Percentiles rank a stretch among this genome's conserved stretches.
These are phyloP conservation scores for Scrobipalpa costella DNA, from an alignment of 2,888 invertebrate species.

Conservation along the genomic window DNA sequence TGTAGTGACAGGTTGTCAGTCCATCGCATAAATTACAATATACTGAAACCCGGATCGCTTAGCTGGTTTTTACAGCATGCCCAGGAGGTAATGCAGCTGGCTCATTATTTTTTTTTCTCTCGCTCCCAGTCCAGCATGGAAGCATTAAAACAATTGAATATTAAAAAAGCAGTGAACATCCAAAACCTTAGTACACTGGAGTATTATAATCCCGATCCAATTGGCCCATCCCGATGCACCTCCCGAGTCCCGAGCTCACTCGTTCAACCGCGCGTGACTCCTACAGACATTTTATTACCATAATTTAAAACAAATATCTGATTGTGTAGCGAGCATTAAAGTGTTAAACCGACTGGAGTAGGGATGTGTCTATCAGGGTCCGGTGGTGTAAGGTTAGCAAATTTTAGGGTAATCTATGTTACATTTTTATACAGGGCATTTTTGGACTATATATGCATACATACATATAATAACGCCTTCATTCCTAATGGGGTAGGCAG, in stretches of 20 bases:
- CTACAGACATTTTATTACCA: conserved; percentile 82
- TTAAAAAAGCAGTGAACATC: too few relatives aligned
- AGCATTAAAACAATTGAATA: too few relatives aligned
- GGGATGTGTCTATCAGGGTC: conserved; percentile 58
- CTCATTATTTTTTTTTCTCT: too few relatives aligned
- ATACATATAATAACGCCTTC: too few relatives aligned
- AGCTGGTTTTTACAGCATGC: too few relatives aligned
- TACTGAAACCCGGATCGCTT: too few relatives aligned
- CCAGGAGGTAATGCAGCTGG: too few relatives aligned
- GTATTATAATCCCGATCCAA: conserved; percentile 12
- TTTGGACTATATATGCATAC: background rate
- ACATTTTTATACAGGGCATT: background rate
- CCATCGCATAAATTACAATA: too few relatives aligned
- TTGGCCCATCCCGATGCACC: conserved; percentile 18
- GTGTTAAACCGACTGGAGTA: conserved; percentile 72
- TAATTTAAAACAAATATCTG: conserved; percentile 83
- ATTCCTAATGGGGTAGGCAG: too few relatives aligned
- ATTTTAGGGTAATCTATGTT: background rate
- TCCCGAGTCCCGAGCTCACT: conserved; percentile 47
- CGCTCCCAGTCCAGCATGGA: too few relatives aligned
- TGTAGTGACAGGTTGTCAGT: too few relatives aligned
- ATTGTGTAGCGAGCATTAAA: conserved; percentile 81
- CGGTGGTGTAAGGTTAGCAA: background rate
- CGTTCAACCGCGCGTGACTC: conserved; percentile 75
- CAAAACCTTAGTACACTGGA: background rate